Percentiles rank a stretch among this genome's conserved stretches.
These are phyloP conservation scores for Drosophila repleta DNA, from an alignment of 1,140 invertebrate genomes.

Conservation along the genomic window DNA sequence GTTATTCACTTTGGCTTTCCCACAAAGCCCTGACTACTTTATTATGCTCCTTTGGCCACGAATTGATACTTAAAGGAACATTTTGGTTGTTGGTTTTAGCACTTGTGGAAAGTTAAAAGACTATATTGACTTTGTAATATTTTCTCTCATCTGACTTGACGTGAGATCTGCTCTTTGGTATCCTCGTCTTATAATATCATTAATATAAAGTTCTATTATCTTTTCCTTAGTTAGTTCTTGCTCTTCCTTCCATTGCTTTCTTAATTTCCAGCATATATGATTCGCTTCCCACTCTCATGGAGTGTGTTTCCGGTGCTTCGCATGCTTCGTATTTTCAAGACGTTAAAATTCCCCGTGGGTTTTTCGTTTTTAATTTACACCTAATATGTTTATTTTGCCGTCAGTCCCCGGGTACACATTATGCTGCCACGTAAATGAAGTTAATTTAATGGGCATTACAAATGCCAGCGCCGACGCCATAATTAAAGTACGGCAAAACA, in stretches of 20 bases:
- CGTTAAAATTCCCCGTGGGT: not conserved
- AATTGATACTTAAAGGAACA: constrained; percentile 30
- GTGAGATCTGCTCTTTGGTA: too few species aligned
- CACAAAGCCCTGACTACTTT: constrained; percentile 9
- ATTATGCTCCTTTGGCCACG: constrained; percentile 27
- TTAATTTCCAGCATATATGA: too few species aligned
- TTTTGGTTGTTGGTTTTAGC: not conserved
- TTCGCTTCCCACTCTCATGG: too few species aligned
- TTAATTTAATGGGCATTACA: constrained; percentile 52
- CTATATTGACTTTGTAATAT: too few species aligned
- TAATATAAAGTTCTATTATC: too few species aligned
- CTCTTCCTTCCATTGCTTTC: too few species aligned
- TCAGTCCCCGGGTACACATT: not conserved
- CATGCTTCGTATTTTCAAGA: not conserved
- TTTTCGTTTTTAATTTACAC: constrained; percentile 18
- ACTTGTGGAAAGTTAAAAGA: not conserved
- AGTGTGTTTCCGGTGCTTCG: too few species aligned
- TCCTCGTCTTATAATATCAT: too few species aligned
- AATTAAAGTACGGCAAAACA: constrained; percentile 59
- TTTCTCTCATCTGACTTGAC: too few species aligned
- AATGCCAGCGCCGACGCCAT: constrained; percentile 25
- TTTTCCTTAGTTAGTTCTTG: too few species aligned
- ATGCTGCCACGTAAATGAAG: constrained; percentile 42
- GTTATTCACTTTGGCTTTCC: constrained; percentile 17
- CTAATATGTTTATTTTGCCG: constrained; percentile 14